Evolutionary conservation across 2,888 invertebrate genomes (phyloP).

Genomic region (Calliopum simillimum): DNA sequence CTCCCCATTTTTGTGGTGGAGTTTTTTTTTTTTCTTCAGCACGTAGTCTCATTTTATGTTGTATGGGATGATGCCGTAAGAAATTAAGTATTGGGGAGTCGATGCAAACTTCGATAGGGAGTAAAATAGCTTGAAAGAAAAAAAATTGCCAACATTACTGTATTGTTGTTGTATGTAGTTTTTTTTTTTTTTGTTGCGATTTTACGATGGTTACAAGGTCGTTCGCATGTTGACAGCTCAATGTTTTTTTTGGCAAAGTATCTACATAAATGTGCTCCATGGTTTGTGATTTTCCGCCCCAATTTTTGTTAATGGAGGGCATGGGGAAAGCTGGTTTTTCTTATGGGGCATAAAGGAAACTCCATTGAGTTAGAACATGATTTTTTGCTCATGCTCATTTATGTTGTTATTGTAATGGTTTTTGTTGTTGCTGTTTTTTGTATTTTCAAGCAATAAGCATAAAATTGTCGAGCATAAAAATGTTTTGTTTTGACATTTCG

Average conservation of each 20-base stretch:
- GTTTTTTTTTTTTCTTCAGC: no score
- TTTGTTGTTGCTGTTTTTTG: not conserved
- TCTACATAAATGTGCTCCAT: not conserved
- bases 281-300: constrained; percentile 1
- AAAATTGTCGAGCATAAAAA: constrained; percentile 7
- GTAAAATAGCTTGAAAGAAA: not conserved
- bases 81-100: not conserved
- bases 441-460: constrained; percentile 4
- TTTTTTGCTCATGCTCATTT: not conserved
- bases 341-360: not conserved
- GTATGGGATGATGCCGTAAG: not conserved
- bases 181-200: not conserved
- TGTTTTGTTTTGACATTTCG: not conserved
- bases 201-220: constrained; percentile 5
- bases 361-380: constrained; percentile 14
- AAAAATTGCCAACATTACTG: not conserved
- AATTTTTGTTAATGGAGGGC: not conserved
- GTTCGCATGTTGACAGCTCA: constrained; percentile 17
- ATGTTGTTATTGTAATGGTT: constrained; percentile 10
- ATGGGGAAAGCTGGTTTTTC: not conserved
- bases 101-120: not conserved
- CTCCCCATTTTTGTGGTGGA: not conserved
- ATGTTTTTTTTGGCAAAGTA: constrained; percentile 1
- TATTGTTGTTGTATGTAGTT: not conserved
- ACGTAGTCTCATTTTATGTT: not conserved